These are phyloP conservation scores for Cottus gobio DNA, from an alignment of 2,113 vertebrate genomes.

Conservation along the genomic window DNA sequence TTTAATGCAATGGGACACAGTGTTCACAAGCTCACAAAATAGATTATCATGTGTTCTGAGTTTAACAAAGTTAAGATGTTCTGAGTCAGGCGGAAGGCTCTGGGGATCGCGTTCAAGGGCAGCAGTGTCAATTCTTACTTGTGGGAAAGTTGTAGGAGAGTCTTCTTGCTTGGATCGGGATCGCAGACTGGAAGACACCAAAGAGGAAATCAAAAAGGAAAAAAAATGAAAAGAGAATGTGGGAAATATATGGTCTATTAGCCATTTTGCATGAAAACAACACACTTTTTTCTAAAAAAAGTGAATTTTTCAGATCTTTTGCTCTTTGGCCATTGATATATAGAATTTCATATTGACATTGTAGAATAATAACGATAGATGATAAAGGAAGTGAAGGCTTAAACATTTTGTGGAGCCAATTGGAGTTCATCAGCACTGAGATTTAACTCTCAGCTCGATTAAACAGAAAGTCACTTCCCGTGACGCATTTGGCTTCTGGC, in stretches of 20 bases:
- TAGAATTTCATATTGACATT: too few relatives aligned
- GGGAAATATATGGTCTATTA: conserved; percentile 2
- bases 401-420: too few relatives aligned
- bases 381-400: too few relatives aligned
- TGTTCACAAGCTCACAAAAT: conserved; percentile 15
- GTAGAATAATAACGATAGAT: too few relatives aligned
- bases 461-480: background rate
- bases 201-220: conserved; percentile 12
- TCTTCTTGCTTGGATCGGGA: conserved; percentile 63
- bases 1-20: conserved; percentile 9
- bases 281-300: too few relatives aligned
- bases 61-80: conserved; percentile 63
- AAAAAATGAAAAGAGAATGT: background rate
- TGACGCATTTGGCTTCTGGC: background rate
- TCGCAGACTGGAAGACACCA: conserved; percentile 56
- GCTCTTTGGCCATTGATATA: too few relatives aligned
- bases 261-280: background rate
- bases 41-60: conserved; percentile 32
- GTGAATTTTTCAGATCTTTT: too few relatives aligned
- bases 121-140: conserved; percentile 72
- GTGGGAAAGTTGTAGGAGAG: conserved; percentile 72
- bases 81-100: conserved; percentile 3
- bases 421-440: too few relatives aligned
- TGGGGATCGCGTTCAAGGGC: conserved; percentile 1
- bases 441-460: background rate